phyloP scores from a whole-genome alignment of 2,888 invertebrate genomes.

The Smittia sp. region DNA sequence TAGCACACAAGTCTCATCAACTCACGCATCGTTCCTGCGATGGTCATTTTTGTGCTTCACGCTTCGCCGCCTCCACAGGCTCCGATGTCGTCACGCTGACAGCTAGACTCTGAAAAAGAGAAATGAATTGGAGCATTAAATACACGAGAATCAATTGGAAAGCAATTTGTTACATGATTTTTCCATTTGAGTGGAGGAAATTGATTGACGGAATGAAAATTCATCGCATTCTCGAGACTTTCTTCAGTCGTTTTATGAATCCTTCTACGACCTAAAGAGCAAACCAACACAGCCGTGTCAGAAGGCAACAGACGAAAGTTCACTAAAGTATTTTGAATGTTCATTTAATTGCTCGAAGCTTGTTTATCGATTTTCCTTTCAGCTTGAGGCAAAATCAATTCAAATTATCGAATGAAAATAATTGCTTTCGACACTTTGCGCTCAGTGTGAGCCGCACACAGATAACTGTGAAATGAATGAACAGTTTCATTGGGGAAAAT shows the following conservation, averaged over 20 bases:
- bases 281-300: not conserved
- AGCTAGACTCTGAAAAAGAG: not conserved
- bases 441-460: not conserved
- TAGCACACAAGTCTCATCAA: not conserved
- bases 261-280: not conserved
- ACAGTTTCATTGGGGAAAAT: not conserved
- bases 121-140: not conserved
- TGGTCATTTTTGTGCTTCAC: not conserved
- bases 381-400: conserved; percentile 15
- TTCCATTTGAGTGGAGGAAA: conserved; percentile 21
- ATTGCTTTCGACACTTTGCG: conserved; percentile 7
- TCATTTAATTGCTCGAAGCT: conserved; percentile 7
- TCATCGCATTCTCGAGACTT: not conserved
- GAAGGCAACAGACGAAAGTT: not conserved
- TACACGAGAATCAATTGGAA: not conserved
- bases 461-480: not conserved
- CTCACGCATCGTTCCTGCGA: conserved; percentile 13
- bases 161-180: conserved; percentile 17
- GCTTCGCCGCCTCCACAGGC: not conserved
- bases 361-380: conserved; percentile 2
- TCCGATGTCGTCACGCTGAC: not conserved
- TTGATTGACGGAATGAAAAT: conserved; percentile 10
- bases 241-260: not conserved
- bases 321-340: not conserved
- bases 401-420: conserved; percentile 13